Percentiles rank a stretch among this genome's conserved stretches.
phyloP scores from a whole-genome alignment of 2,888 invertebrate genomes.

The Mellilla xanthometata region DNA sequence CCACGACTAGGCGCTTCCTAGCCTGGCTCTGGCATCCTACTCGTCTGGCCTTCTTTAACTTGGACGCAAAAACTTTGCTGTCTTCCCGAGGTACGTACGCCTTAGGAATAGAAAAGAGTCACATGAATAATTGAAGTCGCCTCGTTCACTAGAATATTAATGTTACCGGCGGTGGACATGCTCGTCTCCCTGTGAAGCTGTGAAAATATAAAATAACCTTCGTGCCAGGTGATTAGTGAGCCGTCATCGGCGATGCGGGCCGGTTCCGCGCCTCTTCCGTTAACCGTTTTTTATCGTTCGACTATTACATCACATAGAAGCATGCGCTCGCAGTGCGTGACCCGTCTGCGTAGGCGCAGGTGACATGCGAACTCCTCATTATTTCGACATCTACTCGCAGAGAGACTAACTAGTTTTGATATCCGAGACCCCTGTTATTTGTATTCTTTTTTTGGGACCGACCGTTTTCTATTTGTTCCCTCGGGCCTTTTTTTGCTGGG shows the following conservation, averaged over 20 bases:
- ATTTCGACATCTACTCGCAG: slow-evolving; percentile 54
- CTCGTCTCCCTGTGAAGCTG: slow-evolving; percentile 36
- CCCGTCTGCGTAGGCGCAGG: slow-evolving; percentile 73
- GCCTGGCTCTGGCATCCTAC: slow-evolving; percentile 46
- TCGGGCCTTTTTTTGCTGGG: slow-evolving; percentile 77
- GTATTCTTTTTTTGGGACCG: slow-evolving; percentile 58
- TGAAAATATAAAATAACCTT: slow-evolving; percentile 52
- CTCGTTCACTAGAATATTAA: slow-evolving; percentile 50
- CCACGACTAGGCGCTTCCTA: slow-evolving; percentile 41
- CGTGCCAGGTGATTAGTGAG: slow-evolving; percentile 53
- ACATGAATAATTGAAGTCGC: slow-evolving; percentile 56
- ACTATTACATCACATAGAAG: slow-evolving; percentile 67
- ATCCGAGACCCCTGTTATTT: slow-evolving; percentile 71
- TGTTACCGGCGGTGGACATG: slow-evolving; percentile 24
- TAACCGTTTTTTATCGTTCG: slow-evolving; percentile 60
- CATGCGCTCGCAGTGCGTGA: slow-evolving; percentile 57
- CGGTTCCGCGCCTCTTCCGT: slow-evolving; percentile 70
- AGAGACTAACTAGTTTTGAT: slow-evolving; percentile 66
- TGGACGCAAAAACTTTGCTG: slow-evolving; percentile 49
- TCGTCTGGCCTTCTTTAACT: slow-evolving; percentile 42
- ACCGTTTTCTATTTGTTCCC: slow-evolving; percentile 80
- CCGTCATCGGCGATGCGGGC: slow-evolving; percentile 48
- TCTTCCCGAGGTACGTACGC: slow-evolving; percentile 34
- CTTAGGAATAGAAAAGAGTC: slow-evolving; percentile 46
- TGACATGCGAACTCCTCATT: slow-evolving; percentile 69